Conservation (phyloP, 2,888 invertebrate species). For the Scotopteryx bipunctaria region DNA sequence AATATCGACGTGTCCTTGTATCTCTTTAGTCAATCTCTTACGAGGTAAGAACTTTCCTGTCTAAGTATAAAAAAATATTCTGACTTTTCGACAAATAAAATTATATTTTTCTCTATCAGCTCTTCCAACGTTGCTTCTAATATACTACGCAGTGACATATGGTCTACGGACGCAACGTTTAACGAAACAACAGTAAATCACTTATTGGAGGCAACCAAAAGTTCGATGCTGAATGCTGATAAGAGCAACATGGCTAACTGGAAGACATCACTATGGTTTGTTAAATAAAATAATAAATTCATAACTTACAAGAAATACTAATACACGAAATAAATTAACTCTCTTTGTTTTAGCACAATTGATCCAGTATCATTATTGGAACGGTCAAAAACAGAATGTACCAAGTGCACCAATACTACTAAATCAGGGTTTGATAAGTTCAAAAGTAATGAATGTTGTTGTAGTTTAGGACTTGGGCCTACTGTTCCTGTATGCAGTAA, state of each 20-base stretch:
- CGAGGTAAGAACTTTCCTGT: too few relatives aligned
- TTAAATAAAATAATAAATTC: conserved; percentile 23
- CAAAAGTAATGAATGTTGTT: conserved; percentile 54
- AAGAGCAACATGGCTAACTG: conserved; percentile 50
- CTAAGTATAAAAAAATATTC: too few relatives aligned
- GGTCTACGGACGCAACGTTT: conserved; percentile 49
- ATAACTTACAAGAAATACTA: not conserved
- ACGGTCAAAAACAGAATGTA: conserved; percentile 49
- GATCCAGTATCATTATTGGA: conserved; percentile 56
- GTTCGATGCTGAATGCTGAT: conserved; percentile 45
- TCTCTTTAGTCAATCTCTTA: conserved; percentile 49
- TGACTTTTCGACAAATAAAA: too few relatives aligned
- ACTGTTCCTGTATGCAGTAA: conserved; percentile 23
- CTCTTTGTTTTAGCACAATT: conserved; percentile 55
- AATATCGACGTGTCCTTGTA: conserved; percentile 42
- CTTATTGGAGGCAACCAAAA: conserved; percentile 46
- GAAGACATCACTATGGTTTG: conserved; percentile 59
- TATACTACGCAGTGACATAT: conserved; percentile 52
- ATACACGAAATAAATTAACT: too few relatives aligned
- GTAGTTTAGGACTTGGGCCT: conserved; percentile 45
- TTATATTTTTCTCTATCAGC: conserved; percentile 41
- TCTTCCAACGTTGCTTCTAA: conserved; percentile 57
- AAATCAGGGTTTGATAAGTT: conserved; percentile 41
- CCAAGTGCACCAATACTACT: conserved; percentile 42
- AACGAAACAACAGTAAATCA: conserved; percentile 43